These are phyloP conservation scores for Polietes domitor DNA, from an alignment of 2,888 invertebrate genomes.

Conservation along the genomic window DNA sequence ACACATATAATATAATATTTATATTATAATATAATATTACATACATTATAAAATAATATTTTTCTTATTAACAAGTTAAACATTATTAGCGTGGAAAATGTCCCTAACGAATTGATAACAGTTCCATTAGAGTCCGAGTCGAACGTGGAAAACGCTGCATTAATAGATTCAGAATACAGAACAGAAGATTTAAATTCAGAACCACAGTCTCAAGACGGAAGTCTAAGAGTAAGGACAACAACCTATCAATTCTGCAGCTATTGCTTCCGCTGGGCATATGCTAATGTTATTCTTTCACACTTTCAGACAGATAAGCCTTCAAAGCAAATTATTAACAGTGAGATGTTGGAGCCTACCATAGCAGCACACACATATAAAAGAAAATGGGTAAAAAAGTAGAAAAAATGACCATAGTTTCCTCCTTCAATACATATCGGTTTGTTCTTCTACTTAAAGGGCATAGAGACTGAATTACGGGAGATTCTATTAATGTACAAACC, in stretches of 20 bases:
- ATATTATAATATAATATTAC: background rate
- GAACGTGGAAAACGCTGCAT: background rate
- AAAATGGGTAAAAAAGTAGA: conserved; percentile 5
- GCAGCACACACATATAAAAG: background rate
- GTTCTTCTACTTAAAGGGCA: background rate
- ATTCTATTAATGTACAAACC: conserved; percentile 40
- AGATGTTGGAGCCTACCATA: conserved; percentile 14
- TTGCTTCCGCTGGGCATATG: background rate
- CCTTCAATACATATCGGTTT: background rate
- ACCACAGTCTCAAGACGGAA: background rate
- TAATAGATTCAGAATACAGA: background rate
- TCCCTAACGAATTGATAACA: background rate
- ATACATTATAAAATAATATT: background rate
- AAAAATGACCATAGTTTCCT: background rate
- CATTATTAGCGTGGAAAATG: background rate
- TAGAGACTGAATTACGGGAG: conserved; percentile 23
- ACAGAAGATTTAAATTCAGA: background rate
- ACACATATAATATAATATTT: background rate
- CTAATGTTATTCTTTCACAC: background rate
- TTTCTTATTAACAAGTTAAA: background rate
- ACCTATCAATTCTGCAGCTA: too few relatives aligned
- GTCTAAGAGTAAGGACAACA: background rate
- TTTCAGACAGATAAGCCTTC: background rate
- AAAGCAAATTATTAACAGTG: background rate
- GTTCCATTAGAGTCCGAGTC: background rate